These are phyloP conservation scores for Archips crataeganus DNA, from an alignment of 2,888 invertebrate species.

Conservation along the genomic window DNA sequence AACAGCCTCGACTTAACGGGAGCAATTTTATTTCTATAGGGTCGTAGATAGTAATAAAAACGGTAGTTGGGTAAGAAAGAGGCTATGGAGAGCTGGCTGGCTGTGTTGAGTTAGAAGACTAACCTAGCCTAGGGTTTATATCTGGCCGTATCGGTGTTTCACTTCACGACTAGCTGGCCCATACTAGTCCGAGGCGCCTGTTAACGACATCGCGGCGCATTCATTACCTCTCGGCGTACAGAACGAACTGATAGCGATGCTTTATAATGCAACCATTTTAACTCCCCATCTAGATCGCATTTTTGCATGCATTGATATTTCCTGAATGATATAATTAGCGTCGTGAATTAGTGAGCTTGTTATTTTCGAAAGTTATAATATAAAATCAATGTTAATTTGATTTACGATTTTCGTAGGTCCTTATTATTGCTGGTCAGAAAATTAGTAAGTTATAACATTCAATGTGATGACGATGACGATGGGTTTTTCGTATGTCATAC, in stretches of 20 bases:
- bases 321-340: too few relatives aligned
- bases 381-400: too few relatives aligned
- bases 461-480: too few relatives aligned
- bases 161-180: conserved; percentile 30
- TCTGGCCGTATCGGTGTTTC: conserved; percentile 19
- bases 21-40: not conserved
- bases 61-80: not conserved
- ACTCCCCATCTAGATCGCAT: too few relatives aligned
- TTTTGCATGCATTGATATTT: too few relatives aligned
- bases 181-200: conserved; percentile 51
- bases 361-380: too few relatives aligned
- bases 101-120: conserved; percentile 20
- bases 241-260: conserved; percentile 41
- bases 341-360: too few relatives aligned
- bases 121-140: conserved; percentile 13
- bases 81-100: conserved; percentile 20
- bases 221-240: conserved; percentile 56
- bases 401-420: too few relatives aligned
- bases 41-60: not conserved
- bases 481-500: too few relatives aligned
- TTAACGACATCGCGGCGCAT: conserved; percentile 60
- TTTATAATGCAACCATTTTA: too few relatives aligned
- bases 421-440: too few relatives aligned
- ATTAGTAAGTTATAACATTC: too few relatives aligned
- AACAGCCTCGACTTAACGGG: conserved; percentile 17